Evolutionary conservation across 2,113 vertebrate genomes (phyloP).

Genomic region (Leptobrachium ailaonicum): DNA sequence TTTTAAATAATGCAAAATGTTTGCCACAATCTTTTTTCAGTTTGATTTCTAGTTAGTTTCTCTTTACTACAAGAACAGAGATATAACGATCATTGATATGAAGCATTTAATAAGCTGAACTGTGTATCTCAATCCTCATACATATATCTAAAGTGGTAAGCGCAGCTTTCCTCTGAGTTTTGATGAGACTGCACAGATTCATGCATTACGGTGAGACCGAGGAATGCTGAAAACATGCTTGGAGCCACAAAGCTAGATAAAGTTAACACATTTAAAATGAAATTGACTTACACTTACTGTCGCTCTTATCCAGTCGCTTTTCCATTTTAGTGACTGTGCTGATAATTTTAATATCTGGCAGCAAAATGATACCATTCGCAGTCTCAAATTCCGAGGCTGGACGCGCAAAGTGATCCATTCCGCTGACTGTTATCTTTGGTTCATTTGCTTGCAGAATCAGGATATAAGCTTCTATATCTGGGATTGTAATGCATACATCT

Average conservation of each 20-base stretch:
- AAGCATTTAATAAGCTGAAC: not conserved
- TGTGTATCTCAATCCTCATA: not conserved
- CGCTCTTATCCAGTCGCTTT: constrained; percentile 51
- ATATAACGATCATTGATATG: not conserved
- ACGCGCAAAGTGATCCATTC: constrained; percentile 81
- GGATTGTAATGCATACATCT: constrained; percentile 91
- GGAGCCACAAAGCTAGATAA: constrained; percentile 19
- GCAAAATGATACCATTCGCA: constrained; percentile 74
- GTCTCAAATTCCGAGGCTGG: constrained; percentile 78
- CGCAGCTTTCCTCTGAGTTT: not conserved
- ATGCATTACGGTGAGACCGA: not conserved
- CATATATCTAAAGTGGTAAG: not conserved
- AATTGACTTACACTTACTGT: constrained; percentile 29
- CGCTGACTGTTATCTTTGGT: constrained; percentile 88
- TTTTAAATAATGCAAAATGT: too few species aligned
- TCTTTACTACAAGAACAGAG: not conserved
- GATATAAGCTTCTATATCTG: constrained; percentile 87
- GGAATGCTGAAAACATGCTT: constrained; percentile 9
- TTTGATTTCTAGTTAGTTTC: too few species aligned
- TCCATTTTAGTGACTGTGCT: constrained; percentile 83
- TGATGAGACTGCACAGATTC: constrained; percentile 22
- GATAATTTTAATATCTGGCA: constrained; percentile 88
- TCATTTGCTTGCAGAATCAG: constrained; percentile 92
- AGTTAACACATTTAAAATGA: not conserved
- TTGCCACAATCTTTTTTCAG: too few species aligned